Evolutionary conservation across 2,797 vertebrate species (phyloP).

Genomic region (Manis javanica): DNA sequence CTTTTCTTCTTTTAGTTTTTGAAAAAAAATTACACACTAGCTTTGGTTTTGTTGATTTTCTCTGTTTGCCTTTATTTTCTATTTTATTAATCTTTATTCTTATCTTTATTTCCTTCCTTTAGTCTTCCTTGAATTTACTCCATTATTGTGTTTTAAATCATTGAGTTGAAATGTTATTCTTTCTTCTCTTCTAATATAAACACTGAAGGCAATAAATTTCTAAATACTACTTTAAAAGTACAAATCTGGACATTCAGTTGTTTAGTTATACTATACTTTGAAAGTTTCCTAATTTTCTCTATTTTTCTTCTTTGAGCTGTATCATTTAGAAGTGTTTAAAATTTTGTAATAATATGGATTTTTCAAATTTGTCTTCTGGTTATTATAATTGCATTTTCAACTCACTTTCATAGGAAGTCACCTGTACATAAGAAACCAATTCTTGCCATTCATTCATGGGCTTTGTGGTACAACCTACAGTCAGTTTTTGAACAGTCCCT

Average conservation of each 20-base stretch:
- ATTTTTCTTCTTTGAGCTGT: background rate
- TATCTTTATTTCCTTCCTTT: background rate
- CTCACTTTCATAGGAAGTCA: background rate
- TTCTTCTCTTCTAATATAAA: conserved; percentile 2
- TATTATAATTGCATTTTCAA: conserved; percentile 11
- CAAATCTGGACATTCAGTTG: background rate
- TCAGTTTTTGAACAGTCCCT: background rate
- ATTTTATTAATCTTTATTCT: background rate
- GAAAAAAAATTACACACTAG: background rate
- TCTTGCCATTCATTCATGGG: background rate
- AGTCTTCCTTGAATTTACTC: background rate
- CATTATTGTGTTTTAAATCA: background rate
- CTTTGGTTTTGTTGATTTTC: conserved; percentile 30
- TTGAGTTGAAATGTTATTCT: background rate
- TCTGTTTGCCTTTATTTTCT: conserved; percentile 16
- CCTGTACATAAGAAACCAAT: background rate
- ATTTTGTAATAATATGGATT: background rate
- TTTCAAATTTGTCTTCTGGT: background rate
- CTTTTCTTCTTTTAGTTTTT: background rate
- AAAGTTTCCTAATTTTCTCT: background rate
- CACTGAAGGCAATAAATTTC: background rate
- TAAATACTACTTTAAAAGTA: background rate
- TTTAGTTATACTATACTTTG: background rate
- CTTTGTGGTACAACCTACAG: background rate
- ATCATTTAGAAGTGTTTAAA: background rate